Conservation (phyloP, 2,113 vertebrate genomes). For the Chaetops frenatus region DNA sequence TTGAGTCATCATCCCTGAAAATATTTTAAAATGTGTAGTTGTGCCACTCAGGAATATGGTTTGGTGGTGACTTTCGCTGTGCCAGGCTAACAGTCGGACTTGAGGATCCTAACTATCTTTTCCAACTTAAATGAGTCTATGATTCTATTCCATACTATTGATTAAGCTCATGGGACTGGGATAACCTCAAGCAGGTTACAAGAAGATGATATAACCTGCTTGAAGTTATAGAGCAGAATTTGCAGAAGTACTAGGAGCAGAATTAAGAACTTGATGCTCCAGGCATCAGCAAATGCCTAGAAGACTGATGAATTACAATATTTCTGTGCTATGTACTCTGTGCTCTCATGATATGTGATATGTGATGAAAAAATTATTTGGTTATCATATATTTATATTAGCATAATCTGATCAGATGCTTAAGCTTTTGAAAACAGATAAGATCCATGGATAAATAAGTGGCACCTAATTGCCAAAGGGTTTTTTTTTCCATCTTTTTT, state of each 20-base stretch:
- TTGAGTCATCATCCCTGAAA: background rate
- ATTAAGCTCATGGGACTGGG: background rate
- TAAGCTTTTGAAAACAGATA: background rate
- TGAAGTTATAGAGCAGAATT: background rate
- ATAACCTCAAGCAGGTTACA: background rate
- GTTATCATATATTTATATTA: background rate
- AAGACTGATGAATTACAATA: background rate
- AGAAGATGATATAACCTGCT: background rate
- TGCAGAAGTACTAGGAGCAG: background rate
- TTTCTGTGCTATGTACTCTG: background rate
- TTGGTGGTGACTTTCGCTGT: background rate
- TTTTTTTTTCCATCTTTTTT: fast-evolving
- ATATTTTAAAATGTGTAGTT: background rate
- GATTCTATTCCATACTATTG: background rate
- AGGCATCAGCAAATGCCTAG: background rate
- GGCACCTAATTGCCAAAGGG: background rate
- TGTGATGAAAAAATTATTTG: background rate
- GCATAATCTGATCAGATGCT: background rate
- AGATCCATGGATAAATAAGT: background rate
- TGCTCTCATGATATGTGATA: background rate
- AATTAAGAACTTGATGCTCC: background rate
- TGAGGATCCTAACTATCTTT: background rate
- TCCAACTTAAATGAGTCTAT: background rate
- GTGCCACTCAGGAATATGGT: background rate
- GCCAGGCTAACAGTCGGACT: background rate